phyloP scores from a whole-genome alignment of 2,113 vertebrate species.

The Chiloscyllium plagiosum region DNA sequence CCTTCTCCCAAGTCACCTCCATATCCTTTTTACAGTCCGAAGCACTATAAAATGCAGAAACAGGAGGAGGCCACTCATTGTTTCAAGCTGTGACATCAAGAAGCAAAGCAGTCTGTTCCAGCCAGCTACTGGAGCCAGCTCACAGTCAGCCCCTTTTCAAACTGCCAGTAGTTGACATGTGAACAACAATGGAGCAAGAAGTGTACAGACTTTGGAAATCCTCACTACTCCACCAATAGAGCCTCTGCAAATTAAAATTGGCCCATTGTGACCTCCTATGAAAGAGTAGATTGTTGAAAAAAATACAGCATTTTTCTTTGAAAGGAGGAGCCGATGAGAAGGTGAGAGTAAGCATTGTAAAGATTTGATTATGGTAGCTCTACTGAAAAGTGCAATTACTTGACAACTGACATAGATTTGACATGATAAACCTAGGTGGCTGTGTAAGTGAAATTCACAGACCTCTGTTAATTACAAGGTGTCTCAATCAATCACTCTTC shows the following conservation, averaged over 20 bases:
- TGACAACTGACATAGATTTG: slow-evolving; percentile 12
- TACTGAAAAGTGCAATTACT: neutral
- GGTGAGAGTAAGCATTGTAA: neutral
- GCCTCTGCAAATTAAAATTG: neutral
- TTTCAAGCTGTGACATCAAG: neutral
- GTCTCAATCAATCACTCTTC: slow-evolving; percentile 47
- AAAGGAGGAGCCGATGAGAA: neutral
- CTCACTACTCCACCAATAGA: neutral
- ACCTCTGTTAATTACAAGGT: slow-evolving; percentile 48
- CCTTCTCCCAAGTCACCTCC: neutral
- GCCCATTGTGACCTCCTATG: neutral
- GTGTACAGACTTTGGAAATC: neutral
- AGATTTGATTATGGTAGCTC: neutral
- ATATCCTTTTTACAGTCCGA: neutral
- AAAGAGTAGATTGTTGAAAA: too few relatives aligned
- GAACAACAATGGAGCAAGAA: too few relatives aligned
- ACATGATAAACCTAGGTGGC: neutral
- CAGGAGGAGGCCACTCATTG: neutral
- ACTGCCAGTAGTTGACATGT: too few relatives aligned
- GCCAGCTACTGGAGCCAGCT: neutral
- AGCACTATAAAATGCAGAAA: neutral
- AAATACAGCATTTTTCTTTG: neutral
- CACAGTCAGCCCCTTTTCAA: neutral
- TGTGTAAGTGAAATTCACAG: slow-evolving; percentile 37
- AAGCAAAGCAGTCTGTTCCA: neutral